These are phyloP conservation scores for Sphaerodactylus townsendi DNA, from an alignment of 2,113 vertebrate species.

Conservation along the genomic window DNA sequence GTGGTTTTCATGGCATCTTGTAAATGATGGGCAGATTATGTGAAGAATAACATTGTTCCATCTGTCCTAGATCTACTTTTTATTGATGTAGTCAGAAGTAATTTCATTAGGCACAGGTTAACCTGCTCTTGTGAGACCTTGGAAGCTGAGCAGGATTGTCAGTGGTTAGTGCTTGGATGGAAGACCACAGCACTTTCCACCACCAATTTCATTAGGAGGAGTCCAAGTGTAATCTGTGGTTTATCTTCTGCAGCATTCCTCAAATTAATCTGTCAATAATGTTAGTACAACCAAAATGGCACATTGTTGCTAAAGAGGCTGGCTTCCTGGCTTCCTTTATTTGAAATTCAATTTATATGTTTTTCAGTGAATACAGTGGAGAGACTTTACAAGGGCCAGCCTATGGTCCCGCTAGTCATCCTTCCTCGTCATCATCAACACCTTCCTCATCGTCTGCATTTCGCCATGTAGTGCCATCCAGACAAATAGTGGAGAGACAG, in stretches of 20 bases:
- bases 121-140: no score
- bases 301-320: neutral
- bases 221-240: neutral
- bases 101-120: no score
- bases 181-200: no score
- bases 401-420: constrained; percentile 71
- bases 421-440: constrained; percentile 78
- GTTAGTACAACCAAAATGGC: neutral
- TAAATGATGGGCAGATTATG: no score
- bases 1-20: no score
- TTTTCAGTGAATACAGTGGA: constrained; percentile 84
- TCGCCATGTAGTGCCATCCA: constrained; percentile 85
- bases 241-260: neutral
- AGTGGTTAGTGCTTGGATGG: no score
- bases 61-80: no score
- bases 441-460: constrained; percentile 86
- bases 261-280: neutral
- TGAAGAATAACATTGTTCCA: no score
- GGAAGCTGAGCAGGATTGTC: no score
- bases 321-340: neutral
- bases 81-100: no score
- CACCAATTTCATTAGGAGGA: neutral
- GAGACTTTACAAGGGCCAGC: constrained; percentile 82
- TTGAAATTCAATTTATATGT: neutral
- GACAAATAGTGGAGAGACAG: constrained; percentile 94